phyloP scores from a whole-genome alignment of 2,888 invertebrate genomes.

The Carabus problematicus region DNA sequence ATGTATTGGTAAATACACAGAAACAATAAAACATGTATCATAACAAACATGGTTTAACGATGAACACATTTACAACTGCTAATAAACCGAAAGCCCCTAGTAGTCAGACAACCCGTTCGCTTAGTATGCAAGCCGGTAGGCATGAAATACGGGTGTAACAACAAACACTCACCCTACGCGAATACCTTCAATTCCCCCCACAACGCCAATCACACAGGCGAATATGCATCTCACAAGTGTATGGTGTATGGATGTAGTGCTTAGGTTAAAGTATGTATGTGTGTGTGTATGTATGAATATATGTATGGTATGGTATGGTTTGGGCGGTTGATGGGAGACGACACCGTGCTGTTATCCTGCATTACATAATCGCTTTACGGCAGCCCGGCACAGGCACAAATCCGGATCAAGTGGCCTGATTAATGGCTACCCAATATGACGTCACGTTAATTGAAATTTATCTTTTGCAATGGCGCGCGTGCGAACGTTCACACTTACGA shows the following conservation, averaged over 20 bases:
- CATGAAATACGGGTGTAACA: constrained; percentile 2
- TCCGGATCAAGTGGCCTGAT: constrained; percentile 53
- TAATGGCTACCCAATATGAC: constrained; percentile 55
- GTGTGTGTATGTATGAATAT: constrained; percentile 9
- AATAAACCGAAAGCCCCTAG: not conserved
- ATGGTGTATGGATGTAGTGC: not conserved
- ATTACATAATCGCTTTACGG: constrained; percentile 53
- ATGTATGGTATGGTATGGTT: not conserved
- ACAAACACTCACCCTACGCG: too few relatives aligned
- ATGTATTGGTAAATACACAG: too few relatives aligned
- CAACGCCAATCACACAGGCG: not conserved
- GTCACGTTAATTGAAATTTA: constrained; percentile 52
- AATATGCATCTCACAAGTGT: constrained; percentile 30
- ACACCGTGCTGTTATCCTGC: constrained; percentile 46
- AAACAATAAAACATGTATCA: not conserved
- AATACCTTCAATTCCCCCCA: too few relatives aligned
- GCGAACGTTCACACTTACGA: constrained; percentile 40
- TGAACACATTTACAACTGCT: constrained; percentile 1
- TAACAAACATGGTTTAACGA: not conserved
- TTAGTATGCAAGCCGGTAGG: constrained; percentile 24
- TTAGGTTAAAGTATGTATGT: constrained; percentile 1
- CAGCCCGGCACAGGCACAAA: constrained; percentile 50
- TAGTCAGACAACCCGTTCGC: not conserved
- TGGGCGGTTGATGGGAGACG: constrained; percentile 12
- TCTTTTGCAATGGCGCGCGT: constrained; percentile 42